Evolutionary conservation across 2,888 invertebrate genomes (phyloP), one percentile per base, ranked within the genome.

Genomic region (Pseudococcus jackbeardsleyi): DNA sequence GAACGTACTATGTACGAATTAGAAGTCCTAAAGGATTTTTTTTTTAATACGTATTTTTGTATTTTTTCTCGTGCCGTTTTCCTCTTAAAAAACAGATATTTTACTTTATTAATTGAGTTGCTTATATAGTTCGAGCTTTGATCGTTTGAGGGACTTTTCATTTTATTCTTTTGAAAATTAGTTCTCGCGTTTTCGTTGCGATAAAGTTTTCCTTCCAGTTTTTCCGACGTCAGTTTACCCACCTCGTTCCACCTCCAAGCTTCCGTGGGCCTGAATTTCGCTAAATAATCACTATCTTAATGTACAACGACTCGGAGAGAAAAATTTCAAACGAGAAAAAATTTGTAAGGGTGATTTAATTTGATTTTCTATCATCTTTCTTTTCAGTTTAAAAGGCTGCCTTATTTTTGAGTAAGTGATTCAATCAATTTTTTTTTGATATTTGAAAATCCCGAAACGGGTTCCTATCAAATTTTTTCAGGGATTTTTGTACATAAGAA

Each of bases 101-200:
- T 19, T 59, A 59, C 59, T 59, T 59, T 59, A 19, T 59, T 59
- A 59, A 59, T 59, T 59, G 59, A 59, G 59, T 59, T 59, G 59
- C 9, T 59, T 19, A 5, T 33, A 33, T 33, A 33, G 59, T 59
- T n/a, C 19, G 19, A 19, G 59, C 19, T 19, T 59, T 19, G 9
- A 59, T 59, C 59, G 19, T 59, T 59, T 5, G 59, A 59, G 19
- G 9, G 59, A 59, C n/a, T 59, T 59, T 59, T 59, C 59, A 59
- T 59, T 59, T 59, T 59, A 19, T 59, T 59, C 19, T n/a, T 59
- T 59, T 59, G 59, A 0, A 59, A 59, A 59, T 59, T 59, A 59
- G 59, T 59, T 59, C 19, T 59, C 19, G 19, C 19, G 9, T 19
- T 59, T 59, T 5, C 59, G 19, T n/a, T 9, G 59, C n/a, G 59